A percentile compares a stretch with the other conserved stretches of the same genome.
These are phyloP conservation scores for Choreutis nemorana DNA, from an alignment of 2,888 invertebrate genomes.

Conservation along the genomic window DNA sequence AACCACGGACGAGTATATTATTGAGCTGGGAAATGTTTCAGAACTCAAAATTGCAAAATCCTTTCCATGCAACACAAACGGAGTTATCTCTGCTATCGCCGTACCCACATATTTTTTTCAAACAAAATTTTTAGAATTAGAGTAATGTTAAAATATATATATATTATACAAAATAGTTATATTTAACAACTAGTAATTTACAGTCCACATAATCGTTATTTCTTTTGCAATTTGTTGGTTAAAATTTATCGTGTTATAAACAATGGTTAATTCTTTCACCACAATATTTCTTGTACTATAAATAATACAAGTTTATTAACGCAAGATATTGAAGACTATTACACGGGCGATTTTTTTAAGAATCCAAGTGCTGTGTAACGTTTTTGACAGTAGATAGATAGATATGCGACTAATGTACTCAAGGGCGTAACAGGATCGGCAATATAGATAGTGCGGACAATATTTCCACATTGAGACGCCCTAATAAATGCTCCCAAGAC, in stretches of 20 bases:
- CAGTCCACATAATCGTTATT: not conserved
- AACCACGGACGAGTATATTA: constrained; percentile 32
- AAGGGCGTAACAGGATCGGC: too few relatives aligned
- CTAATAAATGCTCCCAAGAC: constrained; percentile 22
- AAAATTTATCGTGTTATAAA: not conserved
- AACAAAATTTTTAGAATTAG: constrained; percentile 2
- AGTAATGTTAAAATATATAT: constrained; percentile 4
- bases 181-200: constrained; percentile 5
- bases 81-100: too few relatives aligned
- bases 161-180: constrained; percentile 7
- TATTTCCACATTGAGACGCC: constrained; percentile 17
- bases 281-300: too few relatives aligned
- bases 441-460: constrained; percentile 7
- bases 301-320: too few relatives aligned
- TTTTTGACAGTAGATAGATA: too few relatives aligned
- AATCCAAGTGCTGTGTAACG: too few relatives aligned
- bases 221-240: not conserved
- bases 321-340: too few relatives aligned
- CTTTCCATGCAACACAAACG: constrained; percentile 10
- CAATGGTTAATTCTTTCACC: not conserved
- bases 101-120: too few relatives aligned
- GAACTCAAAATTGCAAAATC: constrained; percentile 36
- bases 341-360: too few relatives aligned
- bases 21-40: constrained; percentile 43
- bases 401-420: too few relatives aligned